Percentiles rank a stretch among this genome's conserved stretches.
These are phyloP conservation scores for Phataginus tricuspis DNA, from an alignment of 2,797 vertebrate species.

Conservation along the genomic window DNA sequence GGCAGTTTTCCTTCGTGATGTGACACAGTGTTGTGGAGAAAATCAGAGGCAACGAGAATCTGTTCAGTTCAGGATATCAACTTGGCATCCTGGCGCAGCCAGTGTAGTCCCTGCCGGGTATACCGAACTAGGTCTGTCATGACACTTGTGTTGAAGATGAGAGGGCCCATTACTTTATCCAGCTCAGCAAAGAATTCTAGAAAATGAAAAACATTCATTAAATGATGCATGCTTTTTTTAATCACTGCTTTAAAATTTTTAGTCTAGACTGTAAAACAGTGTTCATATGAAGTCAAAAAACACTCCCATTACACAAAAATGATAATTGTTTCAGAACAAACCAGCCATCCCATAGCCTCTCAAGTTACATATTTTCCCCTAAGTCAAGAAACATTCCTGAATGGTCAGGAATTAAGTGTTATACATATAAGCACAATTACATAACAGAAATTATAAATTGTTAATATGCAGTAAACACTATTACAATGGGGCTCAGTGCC, in stretches of 20 bases:
- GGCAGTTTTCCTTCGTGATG: slow-evolving; percentile 90
- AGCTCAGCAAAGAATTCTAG: slow-evolving; percentile 97
- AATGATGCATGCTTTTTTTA: neutral
- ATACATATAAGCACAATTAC: neutral
- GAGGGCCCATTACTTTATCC: slow-evolving; percentile 97
- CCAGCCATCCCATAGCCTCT: neutral
- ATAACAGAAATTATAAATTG: neutral
- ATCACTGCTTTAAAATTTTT: neutral
- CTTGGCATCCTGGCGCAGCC: slow-evolving; percentile 97
- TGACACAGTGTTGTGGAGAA: slow-evolving; percentile 98
- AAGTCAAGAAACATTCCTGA: neutral
- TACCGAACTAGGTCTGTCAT: slow-evolving; percentile 99
- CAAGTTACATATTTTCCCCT: neutral
- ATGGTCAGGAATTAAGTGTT: neutral
- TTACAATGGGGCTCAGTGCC: neutral
- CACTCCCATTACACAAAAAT: neutral
- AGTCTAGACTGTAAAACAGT: neutral
- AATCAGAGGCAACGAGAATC: slow-evolving; percentile 91
- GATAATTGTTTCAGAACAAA: neutral
- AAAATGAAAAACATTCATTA: slow-evolving; percentile 80
- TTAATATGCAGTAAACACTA: neutral
- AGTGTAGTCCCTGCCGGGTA: slow-evolving; percentile 97
- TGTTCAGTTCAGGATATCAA: slow-evolving; percentile 87
- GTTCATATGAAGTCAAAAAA: neutral
- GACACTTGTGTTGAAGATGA: slow-evolving; percentile 98